Evolutionary conservation across 2,888 invertebrate species (phyloP).

Genomic region (Bombyx huttoni): DNA sequence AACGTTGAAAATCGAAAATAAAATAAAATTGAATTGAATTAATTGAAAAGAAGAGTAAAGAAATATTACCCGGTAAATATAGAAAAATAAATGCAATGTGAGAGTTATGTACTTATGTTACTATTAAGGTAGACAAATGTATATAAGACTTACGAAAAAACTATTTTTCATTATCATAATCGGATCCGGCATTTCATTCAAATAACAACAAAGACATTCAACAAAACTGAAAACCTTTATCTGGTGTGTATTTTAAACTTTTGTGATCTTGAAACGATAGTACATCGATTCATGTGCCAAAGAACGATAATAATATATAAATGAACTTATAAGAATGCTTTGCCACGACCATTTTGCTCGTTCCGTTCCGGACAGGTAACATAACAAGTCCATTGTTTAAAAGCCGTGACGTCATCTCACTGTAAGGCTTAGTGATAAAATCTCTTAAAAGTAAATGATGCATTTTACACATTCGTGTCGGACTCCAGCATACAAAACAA

Average conservation of each 20-base stretch:
- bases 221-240: neutral
- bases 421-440: neutral
- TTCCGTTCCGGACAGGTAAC: conserved; percentile 2
- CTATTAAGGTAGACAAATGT: too few relatives aligned
- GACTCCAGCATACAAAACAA: neutral
- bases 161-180: too few relatives aligned
- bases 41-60: too few relatives aligned
- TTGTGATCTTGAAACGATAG: neutral
- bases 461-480: neutral
- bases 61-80: too few relatives aligned
- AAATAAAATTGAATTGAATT: too few relatives aligned
- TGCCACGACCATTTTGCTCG: neutral
- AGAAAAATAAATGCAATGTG: too few relatives aligned
- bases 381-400: conserved; percentile 25
- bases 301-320: neutral
- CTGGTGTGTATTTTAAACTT: neutral
- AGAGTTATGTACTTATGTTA: too few relatives aligned
- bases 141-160: too few relatives aligned
- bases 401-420: conserved; percentile 17
- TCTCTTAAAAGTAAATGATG: neutral
- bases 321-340: neutral
- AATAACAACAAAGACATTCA: neutral
- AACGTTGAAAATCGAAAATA: too few relatives aligned
- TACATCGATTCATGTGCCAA: neutral
- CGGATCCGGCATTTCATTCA: too few relatives aligned